phyloP scores from a whole-genome alignment of 2,888 invertebrate species.

The Noctua pronuba region DNA sequence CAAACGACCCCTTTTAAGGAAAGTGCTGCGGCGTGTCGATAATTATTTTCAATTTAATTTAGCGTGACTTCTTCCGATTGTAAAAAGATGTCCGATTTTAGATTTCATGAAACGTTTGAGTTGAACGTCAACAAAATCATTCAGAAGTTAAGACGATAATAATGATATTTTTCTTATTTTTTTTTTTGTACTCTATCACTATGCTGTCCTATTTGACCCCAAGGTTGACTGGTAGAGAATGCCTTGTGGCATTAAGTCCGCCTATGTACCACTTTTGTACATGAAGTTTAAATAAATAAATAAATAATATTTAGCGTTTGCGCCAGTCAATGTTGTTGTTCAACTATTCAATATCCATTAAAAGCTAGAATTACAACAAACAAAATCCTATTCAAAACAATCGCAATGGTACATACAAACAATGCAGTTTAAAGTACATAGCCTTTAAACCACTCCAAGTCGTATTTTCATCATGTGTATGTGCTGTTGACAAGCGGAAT shows the following conservation, averaged over 20 bases:
- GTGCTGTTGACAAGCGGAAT: slow-evolving; percentile 49
- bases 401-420: not conserved
- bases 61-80: not conserved
- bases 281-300: too few relatives aligned
- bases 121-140: not conserved
- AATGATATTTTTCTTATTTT: too few relatives aligned
- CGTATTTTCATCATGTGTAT: slow-evolving; percentile 49
- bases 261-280: too few relatives aligned
- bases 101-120: not conserved
- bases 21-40: not conserved
- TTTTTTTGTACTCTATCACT: too few relatives aligned
- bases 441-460: slow-evolving; percentile 8
- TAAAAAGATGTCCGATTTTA: not conserved
- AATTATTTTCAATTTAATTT: slow-evolving; percentile 1
- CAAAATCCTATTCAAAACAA: not conserved
- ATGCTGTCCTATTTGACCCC: too few relatives aligned
- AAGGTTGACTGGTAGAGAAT: too few relatives aligned
- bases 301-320: not conserved
- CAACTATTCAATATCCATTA: not conserved
- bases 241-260: too few relatives aligned
- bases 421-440: slow-evolving; percentile 15
- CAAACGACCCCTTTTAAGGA: not conserved
- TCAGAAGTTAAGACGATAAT: too few relatives aligned
- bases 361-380: not conserved
- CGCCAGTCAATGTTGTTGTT: not conserved